A percentile compares a stretch with the other conserved stretches of the same genome.
These are phyloP conservation scores for Beris morrisii DNA, from an alignment of 2,888 invertebrate genomes.

Conservation along the genomic window DNA sequence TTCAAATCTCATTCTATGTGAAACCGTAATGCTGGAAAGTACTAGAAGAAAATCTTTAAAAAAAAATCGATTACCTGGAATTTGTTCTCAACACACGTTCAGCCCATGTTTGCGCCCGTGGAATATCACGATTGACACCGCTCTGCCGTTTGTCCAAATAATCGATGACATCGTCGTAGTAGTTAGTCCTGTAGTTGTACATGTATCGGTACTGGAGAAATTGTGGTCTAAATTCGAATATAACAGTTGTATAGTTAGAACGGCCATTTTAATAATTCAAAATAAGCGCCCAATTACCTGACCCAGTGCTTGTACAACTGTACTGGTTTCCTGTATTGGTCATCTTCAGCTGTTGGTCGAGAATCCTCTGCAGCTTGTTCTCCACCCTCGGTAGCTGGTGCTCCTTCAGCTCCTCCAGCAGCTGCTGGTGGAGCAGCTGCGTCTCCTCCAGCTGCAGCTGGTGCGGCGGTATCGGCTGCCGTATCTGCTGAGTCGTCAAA, in stretches of 20 bases:
- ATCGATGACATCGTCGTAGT: conserved; percentile 83
- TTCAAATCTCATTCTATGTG: too few relatives aligned
- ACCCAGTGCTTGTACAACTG: conserved; percentile 80
- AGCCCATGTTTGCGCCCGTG: conserved; percentile 82
- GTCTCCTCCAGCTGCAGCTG: conserved; percentile 42
- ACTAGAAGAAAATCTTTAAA: too few relatives aligned
- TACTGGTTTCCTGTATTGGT: conserved; percentile 68
- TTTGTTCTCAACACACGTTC: conserved; percentile 78
- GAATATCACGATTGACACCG: conserved; percentile 69
- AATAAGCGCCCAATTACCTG: conserved; percentile 58
- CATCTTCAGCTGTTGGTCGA: conserved; percentile 56
- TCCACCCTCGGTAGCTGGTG: conserved; percentile 57
- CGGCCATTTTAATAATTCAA: conserved; percentile 13
- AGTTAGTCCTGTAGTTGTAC: conserved; percentile 82
- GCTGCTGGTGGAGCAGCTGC: conserved; percentile 42
- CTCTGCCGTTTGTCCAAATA: conserved; percentile 76
- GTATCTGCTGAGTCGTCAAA: conserved; percentile 57
- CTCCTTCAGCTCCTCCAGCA: conserved; percentile 51
- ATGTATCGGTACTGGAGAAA: conserved; percentile 80
- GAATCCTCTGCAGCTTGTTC: conserved; percentile 57
- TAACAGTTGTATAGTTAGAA: conserved; percentile 36
- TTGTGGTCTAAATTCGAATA: conserved; percentile 63
- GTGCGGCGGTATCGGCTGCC: conserved; percentile 35
- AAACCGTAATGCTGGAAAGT: too few relatives aligned
- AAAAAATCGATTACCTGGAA: conserved; percentile 46